Conservation (phyloP, 2,888 invertebrate species). For the Cyclophora albipunctata region DNA sequence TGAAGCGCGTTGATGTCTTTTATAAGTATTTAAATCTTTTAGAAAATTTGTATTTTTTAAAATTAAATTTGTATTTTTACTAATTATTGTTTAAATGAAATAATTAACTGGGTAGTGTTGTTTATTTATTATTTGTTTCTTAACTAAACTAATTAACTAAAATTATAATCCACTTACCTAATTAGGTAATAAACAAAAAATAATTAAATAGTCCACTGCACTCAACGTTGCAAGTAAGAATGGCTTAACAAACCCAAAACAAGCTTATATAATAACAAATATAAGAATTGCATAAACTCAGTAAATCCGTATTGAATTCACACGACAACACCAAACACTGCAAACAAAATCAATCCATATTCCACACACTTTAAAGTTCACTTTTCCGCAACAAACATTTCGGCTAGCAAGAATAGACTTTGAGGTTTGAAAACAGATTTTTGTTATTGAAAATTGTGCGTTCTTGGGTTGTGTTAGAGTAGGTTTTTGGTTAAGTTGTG, state of each 20-base stretch:
- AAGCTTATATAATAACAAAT: slow-evolving; percentile 72
- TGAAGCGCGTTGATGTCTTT: no score
- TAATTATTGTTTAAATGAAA: no score
- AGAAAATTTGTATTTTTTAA: no score
- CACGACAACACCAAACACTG: slow-evolving; percentile 15
- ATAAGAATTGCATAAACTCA: slow-evolving; percentile 72
- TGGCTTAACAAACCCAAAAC: slow-evolving; percentile 44
- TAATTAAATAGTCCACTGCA: slow-evolving; percentile 46
- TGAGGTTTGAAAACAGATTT: slow-evolving; percentile 15
- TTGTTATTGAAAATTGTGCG: slow-evolving; percentile 20
- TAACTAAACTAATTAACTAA: no score
- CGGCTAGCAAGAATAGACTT: slow-evolving; percentile 19
- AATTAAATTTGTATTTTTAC: no score
- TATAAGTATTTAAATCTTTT: no score
- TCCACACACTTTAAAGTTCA: background rate
- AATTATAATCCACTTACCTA: slow-evolving; percentile 34
- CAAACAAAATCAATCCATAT: slow-evolving; percentile 23
- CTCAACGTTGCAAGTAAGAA: slow-evolving; percentile 50
- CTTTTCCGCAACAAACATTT: slow-evolving; percentile 14
- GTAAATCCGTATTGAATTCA: slow-evolving; percentile 44
- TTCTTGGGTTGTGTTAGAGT: slow-evolving; percentile 19
- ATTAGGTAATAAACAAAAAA: slow-evolving; percentile 18
- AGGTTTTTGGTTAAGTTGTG: slow-evolving; percentile 19
- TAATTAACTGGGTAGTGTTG: no score
- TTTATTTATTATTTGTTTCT: no score